Evolutionary conservation across 2,888 invertebrate species (phyloP).

Genomic region (Dendrolimus pini): DNA sequence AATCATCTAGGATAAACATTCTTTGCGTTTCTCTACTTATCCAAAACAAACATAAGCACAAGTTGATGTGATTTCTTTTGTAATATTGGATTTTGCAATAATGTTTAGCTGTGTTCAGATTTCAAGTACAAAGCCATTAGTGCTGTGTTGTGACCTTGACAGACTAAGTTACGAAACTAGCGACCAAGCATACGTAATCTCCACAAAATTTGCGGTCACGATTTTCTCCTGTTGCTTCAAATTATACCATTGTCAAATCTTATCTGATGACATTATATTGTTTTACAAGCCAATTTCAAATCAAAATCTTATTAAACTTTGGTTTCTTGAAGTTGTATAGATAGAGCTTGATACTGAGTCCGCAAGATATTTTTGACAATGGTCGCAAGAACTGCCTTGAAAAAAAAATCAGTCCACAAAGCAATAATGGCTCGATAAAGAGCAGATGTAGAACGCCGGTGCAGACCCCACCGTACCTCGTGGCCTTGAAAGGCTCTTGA

Average conservation of each 20-base stretch:
- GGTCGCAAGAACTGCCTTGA: neutral
- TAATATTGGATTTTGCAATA: neutral
- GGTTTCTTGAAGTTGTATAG: neutral
- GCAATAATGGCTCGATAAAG: slow-evolving; percentile 46
- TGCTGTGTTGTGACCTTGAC: slow-evolving; percentile 50
- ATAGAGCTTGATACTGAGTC: too few species aligned
- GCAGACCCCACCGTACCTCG: slow-evolving; percentile 69
- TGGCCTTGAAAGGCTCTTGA: slow-evolving; percentile 77
- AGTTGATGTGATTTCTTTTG: too few species aligned
- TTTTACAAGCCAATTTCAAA: slow-evolving; percentile 5
- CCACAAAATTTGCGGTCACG: slow-evolving; percentile 52
- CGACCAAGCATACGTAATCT: slow-evolving; percentile 52
- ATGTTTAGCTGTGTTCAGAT: neutral
- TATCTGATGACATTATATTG: slow-evolving; percentile 19
- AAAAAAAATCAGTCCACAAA: slow-evolving; percentile 33
- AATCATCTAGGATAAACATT: too few species aligned
- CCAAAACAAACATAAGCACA: too few species aligned
- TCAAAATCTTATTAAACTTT: neutral
- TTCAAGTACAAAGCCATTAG: slow-evolving; percentile 32
- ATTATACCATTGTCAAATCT: slow-evolving; percentile 20
- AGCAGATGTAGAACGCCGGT: slow-evolving; percentile 64
- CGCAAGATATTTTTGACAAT: neutral
- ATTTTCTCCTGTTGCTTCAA: slow-evolving; percentile 40
- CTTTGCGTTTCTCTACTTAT: too few species aligned
- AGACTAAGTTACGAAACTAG: slow-evolving; percentile 54